Conservation (phyloP, 1,140 invertebrate species). For the Caenorhabditis inopinata region DNA sequence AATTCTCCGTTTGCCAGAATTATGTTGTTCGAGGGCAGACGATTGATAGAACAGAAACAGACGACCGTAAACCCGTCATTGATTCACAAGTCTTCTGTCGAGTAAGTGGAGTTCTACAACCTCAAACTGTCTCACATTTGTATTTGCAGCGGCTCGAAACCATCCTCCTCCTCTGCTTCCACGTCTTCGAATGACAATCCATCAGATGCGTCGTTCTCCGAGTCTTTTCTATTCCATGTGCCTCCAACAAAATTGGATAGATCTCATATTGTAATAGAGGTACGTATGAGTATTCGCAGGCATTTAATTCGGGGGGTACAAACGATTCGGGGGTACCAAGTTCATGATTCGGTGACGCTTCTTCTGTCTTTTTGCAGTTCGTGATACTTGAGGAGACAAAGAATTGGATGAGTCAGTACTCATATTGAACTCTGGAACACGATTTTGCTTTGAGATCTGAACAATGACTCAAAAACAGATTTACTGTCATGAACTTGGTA, state of each 20-base stretch:
- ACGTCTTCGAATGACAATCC: conserved; percentile 43
- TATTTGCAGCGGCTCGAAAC: conserved; percentile 41
- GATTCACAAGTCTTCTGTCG: conserved; percentile 34
- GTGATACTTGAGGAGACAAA: too few species aligned
- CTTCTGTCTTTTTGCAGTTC: too few species aligned
- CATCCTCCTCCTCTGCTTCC: conserved; percentile 46
- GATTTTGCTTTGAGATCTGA: too few species aligned
- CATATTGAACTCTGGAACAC: too few species aligned
- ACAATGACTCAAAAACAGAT: too few species aligned
- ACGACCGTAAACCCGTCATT: conserved; percentile 49
- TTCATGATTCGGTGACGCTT: too few species aligned
- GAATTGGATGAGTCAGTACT: too few species aligned
- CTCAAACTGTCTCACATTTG: neutral
- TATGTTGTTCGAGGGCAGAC: conserved; percentile 51
- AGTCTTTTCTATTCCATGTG: conserved; percentile 52
- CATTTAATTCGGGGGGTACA: too few species aligned
- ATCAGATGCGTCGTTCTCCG: conserved; percentile 47
- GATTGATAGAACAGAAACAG: conserved; percentile 51
- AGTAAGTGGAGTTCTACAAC: conserved; percentile 16
- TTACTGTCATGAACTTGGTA: too few species aligned
- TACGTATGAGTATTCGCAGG: too few species aligned
- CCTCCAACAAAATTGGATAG: conserved; percentile 46
- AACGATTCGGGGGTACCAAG: too few species aligned
- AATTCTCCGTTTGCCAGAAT: conserved; percentile 52
- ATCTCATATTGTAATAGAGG: conserved; percentile 52